Evolutionary conservation across 2,113 vertebrate genomes (phyloP), one percentile per base, ranked within the genome.

Genomic region (Prunella fulvescens): DNA sequence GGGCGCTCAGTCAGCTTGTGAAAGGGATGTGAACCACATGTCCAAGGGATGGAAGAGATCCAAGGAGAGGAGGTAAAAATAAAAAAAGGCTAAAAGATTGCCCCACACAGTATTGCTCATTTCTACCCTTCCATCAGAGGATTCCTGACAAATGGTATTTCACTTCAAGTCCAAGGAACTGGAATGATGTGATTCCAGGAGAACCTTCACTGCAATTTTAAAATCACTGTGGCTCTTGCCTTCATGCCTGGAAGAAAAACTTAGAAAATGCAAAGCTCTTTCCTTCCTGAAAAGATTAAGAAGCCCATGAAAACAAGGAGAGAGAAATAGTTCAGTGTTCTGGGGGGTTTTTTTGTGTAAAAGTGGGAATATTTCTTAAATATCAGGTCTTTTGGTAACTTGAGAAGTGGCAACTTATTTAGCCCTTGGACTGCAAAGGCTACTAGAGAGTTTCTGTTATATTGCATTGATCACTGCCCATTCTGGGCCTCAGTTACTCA

Each of bases 1-100:
- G 88, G 72, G 51, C 58, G 58, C 64, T 86, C 74, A 86, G 74
- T 29, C 81, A 96, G 88, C 60, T 82, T 19, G 11, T 81, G 89
- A 92, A 90, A 94, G 71, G 37, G 60, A 88, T 81, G 72, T 37
- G 58, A 92, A 94, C 72, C 83, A 94, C 93, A 93, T 83, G 92
- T 66, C 93, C 71, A 62, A 84, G 31, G 18, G 60, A 78, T 74
- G 72, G 94, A 90, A 86, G 40, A 66, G 60, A 93, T 80, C 56
- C 88, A 96, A 88, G 35, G 9, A 71, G 29, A 83, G 60, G 64
- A 92, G 70, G 53, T 44, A 78, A 93, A 94, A 91, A 83, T 51
- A 51, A 77, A 62, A 90, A 82, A 86, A 86, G 39, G 33, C 65
- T 82, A 86, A 86, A 94, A 90, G 58, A 74, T 50, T 64, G 54